Base-by-base conservation (phyloP, 2,113 vertebrate genomes). In the Columba janthina region DNA sequence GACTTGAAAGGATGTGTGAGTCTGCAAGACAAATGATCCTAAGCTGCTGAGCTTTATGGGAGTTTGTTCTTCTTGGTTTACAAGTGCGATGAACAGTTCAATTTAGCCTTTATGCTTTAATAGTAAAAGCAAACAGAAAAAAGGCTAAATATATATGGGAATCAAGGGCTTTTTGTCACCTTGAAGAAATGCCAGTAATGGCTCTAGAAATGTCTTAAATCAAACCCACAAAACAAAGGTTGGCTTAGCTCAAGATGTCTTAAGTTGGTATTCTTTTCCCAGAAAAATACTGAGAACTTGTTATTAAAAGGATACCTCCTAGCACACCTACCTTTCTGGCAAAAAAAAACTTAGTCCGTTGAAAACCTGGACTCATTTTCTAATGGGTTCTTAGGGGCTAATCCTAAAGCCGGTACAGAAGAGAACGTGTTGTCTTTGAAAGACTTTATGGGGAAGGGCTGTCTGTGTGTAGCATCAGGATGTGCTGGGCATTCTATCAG, bases 81-180 rank as follows among this genome's bases (percentile, higher is more conserved):
- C 86, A 92, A 51, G 69, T 65, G 70, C 50, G n/a, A 88, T 76
- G 66, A 89, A 46, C 16, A 61, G 62, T 85, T 94, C 66, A 79
- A 72, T 90, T 54, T 62, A 76, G 26, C 28, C 74, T 95, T 85
- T 72, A 58, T 69, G 76, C 50, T 89, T 91, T 82, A 76, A 78
- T 51, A 95, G 48, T 65, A 76, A 95, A 91, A 91, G 81, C 77
- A 94, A 95, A 93, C 46, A 91, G 74, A 69, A 65, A 83, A 84
- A 69, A 94, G 17, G 38, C 28, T 92, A 78, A 75, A 46, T 46
- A 91, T 65, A 58, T 44, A 32, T 15, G 73, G 48, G 44, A 94
- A 72, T 75, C 17, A 38, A 92, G 44, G 54, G 40, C 58, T 93
- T 89, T 88, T 40, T 40, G 67, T 20, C 15, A 36, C 56, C 72